phyloP scores from a whole-genome alignment of 2,888 invertebrate species.

The Caenorhabditis virilis region DNA sequence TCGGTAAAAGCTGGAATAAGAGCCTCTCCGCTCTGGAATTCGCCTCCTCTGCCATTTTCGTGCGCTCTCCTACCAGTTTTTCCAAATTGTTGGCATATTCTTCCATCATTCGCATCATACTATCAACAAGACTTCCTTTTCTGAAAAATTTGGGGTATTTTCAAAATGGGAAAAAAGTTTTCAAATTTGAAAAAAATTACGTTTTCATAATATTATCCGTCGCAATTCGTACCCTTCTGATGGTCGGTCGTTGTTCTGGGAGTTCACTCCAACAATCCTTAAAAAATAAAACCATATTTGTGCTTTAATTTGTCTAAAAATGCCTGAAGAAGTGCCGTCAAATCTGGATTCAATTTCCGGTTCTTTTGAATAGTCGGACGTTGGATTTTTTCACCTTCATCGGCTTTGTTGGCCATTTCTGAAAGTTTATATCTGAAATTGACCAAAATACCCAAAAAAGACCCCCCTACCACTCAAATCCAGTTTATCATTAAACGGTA shows the following conservation, averaged over 20 bases:
- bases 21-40: constrained; percentile 45
- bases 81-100: constrained; percentile 54
- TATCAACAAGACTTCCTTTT: constrained; percentile 49
- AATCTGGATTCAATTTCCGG: constrained; percentile 44
- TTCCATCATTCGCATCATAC: constrained; percentile 58
- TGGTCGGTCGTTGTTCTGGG: constrained; percentile 50
- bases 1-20: constrained; percentile 49
- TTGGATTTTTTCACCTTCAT: constrained; percentile 44
- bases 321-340: constrained; percentile 48
- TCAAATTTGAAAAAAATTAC: constrained; percentile 11
- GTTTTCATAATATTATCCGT: constrained; percentile 52
- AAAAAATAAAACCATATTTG: constrained; percentile 1
- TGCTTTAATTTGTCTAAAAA: not conserved
- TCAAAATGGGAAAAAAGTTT: not conserved
- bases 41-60: constrained; percentile 48
- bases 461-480: constrained; percentile 27
- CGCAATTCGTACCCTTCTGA: constrained; percentile 58
- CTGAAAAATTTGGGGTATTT: constrained; percentile 12
- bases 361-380: constrained; percentile 42
- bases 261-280: constrained; percentile 53
- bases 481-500: constrained; percentile 53
- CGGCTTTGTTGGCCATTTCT: constrained; percentile 48
- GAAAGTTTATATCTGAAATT: not conserved
- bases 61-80: constrained; percentile 46
- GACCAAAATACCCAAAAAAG: not conserved